phyloP scores from a whole-genome alignment of 2,797 vertebrate genomes.

The Chiloscyllium punctatum region DNA sequence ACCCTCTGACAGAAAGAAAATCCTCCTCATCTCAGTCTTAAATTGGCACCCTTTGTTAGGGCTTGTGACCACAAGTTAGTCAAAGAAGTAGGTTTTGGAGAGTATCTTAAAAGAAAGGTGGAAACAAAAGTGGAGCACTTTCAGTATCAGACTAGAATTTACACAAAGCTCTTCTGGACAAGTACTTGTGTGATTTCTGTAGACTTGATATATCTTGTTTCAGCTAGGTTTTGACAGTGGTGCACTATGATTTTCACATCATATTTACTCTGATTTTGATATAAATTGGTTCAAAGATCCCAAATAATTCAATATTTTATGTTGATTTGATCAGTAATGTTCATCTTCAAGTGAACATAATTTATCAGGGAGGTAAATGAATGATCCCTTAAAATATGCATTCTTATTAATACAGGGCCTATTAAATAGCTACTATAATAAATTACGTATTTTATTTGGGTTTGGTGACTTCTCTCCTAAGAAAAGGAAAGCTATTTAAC shows the following conservation, averaged over 20 bases:
- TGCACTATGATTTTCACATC: not conserved
- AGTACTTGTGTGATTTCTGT: not conserved
- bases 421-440: slow-evolving; percentile 21
- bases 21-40: too few species aligned
- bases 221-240: not conserved
- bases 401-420: not conserved
- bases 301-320: not conserved
- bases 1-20: too few species aligned
- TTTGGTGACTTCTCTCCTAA: not conserved
- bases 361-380: not conserved
- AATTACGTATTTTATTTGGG: slow-evolving; percentile 4
- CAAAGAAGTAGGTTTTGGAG: not conserved
- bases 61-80: not conserved
- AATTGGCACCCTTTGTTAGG: too few species aligned
- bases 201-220: not conserved
- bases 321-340: not conserved
- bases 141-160: not conserved
- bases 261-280: not conserved
- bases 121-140: not conserved
- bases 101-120: not conserved
- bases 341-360: slow-evolving; percentile 9
- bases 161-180: not conserved
- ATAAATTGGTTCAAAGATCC: not conserved
- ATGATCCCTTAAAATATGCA: not conserved
- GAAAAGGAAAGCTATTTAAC: not conserved